These are phyloP conservation scores for Ditula angustiorana DNA, from an alignment of 2,888 invertebrate genomes.

Conservation along the genomic window DNA sequence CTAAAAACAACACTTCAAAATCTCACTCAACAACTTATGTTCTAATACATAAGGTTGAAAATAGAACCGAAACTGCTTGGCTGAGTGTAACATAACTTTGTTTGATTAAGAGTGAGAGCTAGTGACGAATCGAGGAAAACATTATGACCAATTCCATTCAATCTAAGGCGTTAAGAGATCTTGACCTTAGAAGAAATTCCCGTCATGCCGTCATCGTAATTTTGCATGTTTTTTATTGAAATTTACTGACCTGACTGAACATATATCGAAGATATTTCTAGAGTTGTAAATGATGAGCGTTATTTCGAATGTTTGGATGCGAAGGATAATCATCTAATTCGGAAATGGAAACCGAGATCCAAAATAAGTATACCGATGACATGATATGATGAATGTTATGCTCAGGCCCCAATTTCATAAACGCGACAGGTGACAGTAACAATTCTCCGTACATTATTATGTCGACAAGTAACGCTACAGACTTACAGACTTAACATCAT, in stretches of 20 bases:
- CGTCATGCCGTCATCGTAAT: slow-evolving; percentile 9
- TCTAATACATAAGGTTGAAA: background rate
- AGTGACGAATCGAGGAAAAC: slow-evolving; percentile 49
- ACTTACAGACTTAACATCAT: no score
- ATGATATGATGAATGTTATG: no score
- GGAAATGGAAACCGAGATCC: no score
- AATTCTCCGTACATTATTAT: no score
- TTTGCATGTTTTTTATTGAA: slow-evolving; percentile 14
- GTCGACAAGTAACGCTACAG: no score
- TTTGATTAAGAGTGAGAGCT: slow-evolving; percentile 48
- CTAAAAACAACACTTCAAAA: background rate
- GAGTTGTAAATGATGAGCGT: no score
- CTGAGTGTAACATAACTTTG: slow-evolving; percentile 34
- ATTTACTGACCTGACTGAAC: slow-evolving; percentile 5
- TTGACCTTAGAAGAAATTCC: slow-evolving; percentile 62
- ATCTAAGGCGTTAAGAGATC: slow-evolving; percentile 64
- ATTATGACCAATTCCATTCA: slow-evolving; percentile 67
- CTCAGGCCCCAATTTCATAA: no score
- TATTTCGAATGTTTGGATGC: no score
- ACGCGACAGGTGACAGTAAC: no score
- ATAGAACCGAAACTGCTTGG: background rate
- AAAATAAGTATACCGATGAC: no score
- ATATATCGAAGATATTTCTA: background rate
- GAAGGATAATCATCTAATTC: no score
- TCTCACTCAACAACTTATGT: background rate